Percentiles rank a stretch among this genome's conserved stretches.
phyloP scores from a whole-genome alignment of 2,113 vertebrate species.

The Salvelinus sp. region DNA sequence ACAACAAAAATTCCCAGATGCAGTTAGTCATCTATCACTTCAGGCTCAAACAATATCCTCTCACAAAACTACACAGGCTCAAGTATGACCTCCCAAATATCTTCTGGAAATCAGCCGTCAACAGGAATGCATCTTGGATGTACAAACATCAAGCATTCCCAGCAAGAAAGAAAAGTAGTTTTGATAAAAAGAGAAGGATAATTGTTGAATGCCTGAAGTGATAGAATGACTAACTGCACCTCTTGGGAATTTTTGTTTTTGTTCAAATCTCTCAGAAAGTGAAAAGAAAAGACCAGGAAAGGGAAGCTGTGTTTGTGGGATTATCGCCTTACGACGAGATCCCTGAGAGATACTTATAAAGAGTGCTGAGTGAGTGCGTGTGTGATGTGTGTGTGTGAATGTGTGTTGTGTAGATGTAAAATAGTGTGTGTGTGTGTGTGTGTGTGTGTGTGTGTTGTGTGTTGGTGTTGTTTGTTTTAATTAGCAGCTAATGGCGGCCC shows the following conservation, averaged over 20 bases:
- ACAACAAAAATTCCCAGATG: too few relatives aligned
- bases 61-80: too few relatives aligned
- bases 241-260: constrained; percentile 8
- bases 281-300: constrained; percentile 92
- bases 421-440: constrained; percentile 20
- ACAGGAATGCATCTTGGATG: too few relatives aligned
- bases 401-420: too few relatives aligned
- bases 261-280: constrained; percentile 85
- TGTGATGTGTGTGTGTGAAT: constrained; percentile 37
- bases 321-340: constrained; percentile 97
- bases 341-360: constrained; percentile 97
- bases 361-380: constrained; percentile 85
- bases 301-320: constrained; percentile 94
- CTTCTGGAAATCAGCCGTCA: too few relatives aligned
- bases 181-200: not conserved
- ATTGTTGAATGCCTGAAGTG: not conserved
- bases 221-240: not conserved
- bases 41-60: too few relatives aligned
- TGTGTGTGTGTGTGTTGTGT: not conserved
- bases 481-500: too few relatives aligned
- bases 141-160: too few relatives aligned
- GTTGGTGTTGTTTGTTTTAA: too few relatives aligned
- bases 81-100: too few relatives aligned
- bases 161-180: too few relatives aligned
- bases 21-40: too few relatives aligned